These are phyloP conservation scores for Drosophila phalerata DNA, from an alignment of 2,888 invertebrate genomes.

Conservation along the genomic window DNA sequence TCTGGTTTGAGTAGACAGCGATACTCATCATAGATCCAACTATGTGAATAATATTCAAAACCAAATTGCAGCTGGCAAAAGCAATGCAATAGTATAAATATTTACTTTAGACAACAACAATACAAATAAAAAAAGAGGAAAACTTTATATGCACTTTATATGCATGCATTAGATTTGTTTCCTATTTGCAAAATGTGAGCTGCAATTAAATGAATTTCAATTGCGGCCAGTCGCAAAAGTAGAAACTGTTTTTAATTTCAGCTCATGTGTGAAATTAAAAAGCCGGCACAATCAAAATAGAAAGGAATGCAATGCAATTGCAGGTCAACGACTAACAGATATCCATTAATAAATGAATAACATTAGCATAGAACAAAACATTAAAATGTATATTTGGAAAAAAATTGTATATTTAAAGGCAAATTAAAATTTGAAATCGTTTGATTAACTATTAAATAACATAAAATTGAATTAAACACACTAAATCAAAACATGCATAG, in stretches of 20 bases:
- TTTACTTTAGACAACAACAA: slow-evolving; percentile 31
- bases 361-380: too few species aligned
- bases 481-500: too few species aligned
- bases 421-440: too few species aligned
- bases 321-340: not conserved
- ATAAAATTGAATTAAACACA: too few species aligned
- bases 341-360: not conserved
- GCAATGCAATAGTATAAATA: slow-evolving; percentile 49
- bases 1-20: slow-evolving; percentile 17
- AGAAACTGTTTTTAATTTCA: slow-evolving; percentile 56
- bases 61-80: slow-evolving; percentile 21
- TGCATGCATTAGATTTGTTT: slow-evolving; percentile 14
- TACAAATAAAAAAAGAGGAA: slow-evolving; percentile 3
- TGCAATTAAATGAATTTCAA: slow-evolving; percentile 56
- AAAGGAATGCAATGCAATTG: not conserved
- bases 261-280: slow-evolving; percentile 76
- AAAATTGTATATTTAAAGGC: too few species aligned
- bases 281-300: slow-evolving; percentile 37
- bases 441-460: too few species aligned
- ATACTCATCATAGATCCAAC: slow-evolving; percentile 16
- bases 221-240: slow-evolving; percentile 38
- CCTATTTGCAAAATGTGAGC: slow-evolving; percentile 8
- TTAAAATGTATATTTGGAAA: too few species aligned
- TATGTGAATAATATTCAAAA: slow-evolving; percentile 24
- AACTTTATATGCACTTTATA: not conserved